Evolutionary conservation across 2,113 vertebrate species (phyloP).

Genomic region (Heterotilapia buettikoferi): DNA sequence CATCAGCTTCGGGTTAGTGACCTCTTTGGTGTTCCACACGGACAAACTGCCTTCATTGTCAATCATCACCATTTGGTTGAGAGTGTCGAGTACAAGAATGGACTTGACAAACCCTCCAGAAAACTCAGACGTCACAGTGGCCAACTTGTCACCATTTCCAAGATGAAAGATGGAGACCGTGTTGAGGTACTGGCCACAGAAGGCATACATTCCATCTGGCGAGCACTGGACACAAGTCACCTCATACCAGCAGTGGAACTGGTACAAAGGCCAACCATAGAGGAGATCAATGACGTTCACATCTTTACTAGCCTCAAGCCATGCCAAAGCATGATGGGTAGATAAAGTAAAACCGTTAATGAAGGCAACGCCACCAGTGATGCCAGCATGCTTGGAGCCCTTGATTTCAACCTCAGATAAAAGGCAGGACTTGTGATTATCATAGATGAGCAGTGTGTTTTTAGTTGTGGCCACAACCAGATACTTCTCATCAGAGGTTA

Average conservation of each 20-base stretch:
- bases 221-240: slow-evolving; percentile 97
- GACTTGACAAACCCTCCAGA: slow-evolving; percentile 96
- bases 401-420: slow-evolving; percentile 96
- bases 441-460: slow-evolving; percentile 93
- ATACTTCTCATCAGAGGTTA: slow-evolving; percentile 91
- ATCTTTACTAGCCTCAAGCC: slow-evolving; percentile 97
- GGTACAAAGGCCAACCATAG: slow-evolving; percentile 96
- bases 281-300: slow-evolving; percentile 93
- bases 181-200: slow-evolving; percentile 96
- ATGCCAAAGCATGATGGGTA: slow-evolving; percentile 90
- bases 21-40: slow-evolving; percentile 95
- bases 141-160: slow-evolving; percentile 91
- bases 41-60: slow-evolving; percentile 95
- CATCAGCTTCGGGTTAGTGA: slow-evolving; percentile 85
- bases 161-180: slow-evolving; percentile 91
- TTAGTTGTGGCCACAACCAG: slow-evolving; percentile 96
- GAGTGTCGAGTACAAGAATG: slow-evolving; percentile 88
- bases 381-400: slow-evolving; percentile 85
- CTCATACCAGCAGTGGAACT: slow-evolving; percentile 99
- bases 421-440: slow-evolving; percentile 96
- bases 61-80: slow-evolving; percentile 96
- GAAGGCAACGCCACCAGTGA: slow-evolving; percentile 80
- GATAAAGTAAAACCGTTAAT: slow-evolving; percentile 96
- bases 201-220: slow-evolving; percentile 90
- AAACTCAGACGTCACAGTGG: slow-evolving; percentile 94